Evolutionary conservation across 2,888 invertebrate genomes (phyloP), one percentile per base, ranked within the genome.

Genomic region (Platycheirus albimanus): DNA sequence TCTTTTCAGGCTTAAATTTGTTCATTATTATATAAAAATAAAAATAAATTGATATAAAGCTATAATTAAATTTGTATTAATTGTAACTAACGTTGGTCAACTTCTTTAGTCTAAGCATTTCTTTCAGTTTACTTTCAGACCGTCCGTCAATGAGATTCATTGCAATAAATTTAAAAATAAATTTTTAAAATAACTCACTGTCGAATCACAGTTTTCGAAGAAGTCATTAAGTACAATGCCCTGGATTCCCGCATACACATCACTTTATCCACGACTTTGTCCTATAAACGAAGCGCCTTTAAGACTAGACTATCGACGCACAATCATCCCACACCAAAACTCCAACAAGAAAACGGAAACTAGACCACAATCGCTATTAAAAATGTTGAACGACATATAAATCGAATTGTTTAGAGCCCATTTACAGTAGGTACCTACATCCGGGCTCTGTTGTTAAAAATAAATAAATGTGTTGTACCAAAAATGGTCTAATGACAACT

Each of bases 401-500:
- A 11, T 17, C 8, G 20, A 69, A 47, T 76, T 63, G 63, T 67
- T n/a, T n/a, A n/a, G n/a, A n/a, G n/a, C n/a, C n/a, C n/a, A n/a
- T n/a, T n/a, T n/a, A n/a, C n/a, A n/a, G n/a, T n/a, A 58, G 67
- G 45, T 58, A 45, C n/a, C n/a, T 69, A 69, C 69, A 63, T 76
- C 69, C 76, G 76, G 69, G 13, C n/a, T n/a, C n/a, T n/a, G n/a
- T n/a, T n/a, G n/a, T n/a, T 51, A 30, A 63, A 76, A 63, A 63
- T 8, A 36, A 36, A 36, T n/a, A 11, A 6, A 3, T 36, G 8
- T 70, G 63, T 36, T 54, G 47, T 76, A 67, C 76, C 69, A 63
- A 76, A 76, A 70, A 76, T 70, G 69, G 69, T 61, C 52, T 76
- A 76, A 70, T 63, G 54, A 63, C 56, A 36, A 47, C 30, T 63